phyloP scores from a whole-genome alignment of 2,888 invertebrate genomes.

The Catocala fraxini region DNA sequence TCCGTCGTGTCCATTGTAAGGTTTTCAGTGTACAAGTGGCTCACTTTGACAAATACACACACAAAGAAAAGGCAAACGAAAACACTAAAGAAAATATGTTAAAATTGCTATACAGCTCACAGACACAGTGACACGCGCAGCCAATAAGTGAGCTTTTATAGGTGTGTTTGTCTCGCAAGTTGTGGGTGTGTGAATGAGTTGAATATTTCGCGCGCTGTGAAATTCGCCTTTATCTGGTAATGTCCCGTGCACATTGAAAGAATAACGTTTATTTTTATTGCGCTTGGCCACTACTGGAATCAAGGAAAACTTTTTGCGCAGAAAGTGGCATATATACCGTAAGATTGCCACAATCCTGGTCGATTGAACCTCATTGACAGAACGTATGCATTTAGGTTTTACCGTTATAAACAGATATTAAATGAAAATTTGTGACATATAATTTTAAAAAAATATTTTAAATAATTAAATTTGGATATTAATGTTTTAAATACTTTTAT shows the following conservation, averaged over 20 bases:
- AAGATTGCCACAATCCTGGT: no score
- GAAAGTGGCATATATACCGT: no score
- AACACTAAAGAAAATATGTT: conserved; percentile 28
- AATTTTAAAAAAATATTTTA: no score
- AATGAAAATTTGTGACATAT: no score
- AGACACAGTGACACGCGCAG: conserved; percentile 5
- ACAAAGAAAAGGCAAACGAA: conserved; percentile 31
- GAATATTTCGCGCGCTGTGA: conserved; percentile 36
- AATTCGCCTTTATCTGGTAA: conserved; percentile 52
- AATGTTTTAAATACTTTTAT: no score
- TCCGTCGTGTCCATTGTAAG: conserved; percentile 57
- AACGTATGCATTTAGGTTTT: no score
- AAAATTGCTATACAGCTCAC: conserved; percentile 20
- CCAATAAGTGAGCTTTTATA: conserved; percentile 13
- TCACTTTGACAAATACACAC: conserved; percentile 44
- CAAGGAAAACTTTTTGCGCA: no score
- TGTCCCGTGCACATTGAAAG: conserved; percentile 50
- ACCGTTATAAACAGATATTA: no score
- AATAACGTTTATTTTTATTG: conserved; percentile 64
- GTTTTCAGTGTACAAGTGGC: conserved; percentile 38
- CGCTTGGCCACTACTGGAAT: conserved; percentile 41
- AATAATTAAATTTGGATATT: no score
- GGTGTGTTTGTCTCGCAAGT: conserved; percentile 30
- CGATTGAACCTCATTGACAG: no score
- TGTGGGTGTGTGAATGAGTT: conserved; percentile 29